phyloP scores from a whole-genome alignment of 2,113 vertebrate genomes.

The Pontoporia blainvillei region DNA sequence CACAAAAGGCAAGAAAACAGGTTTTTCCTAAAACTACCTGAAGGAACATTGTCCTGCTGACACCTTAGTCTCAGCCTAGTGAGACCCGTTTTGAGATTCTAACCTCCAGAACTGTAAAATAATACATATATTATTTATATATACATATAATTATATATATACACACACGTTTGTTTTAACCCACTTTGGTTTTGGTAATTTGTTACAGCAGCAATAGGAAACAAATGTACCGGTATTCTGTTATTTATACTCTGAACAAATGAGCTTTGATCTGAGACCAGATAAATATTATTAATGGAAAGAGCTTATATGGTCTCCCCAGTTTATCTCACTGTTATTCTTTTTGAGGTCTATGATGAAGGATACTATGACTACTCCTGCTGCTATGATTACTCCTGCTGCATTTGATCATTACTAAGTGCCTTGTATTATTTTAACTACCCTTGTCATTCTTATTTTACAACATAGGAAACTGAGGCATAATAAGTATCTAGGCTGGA shows the following conservation, averaged over 20 bases:
- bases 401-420: not conserved
- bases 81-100: not conserved
- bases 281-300: not conserved
- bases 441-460: not conserved
- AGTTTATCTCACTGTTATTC: not conserved
- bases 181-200: not conserved
- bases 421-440: not conserved
- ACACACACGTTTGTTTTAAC: not conserved
- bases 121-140: too few relatives aligned
- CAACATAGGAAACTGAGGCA: not conserved
- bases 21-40: not conserved
- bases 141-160: too few relatives aligned
- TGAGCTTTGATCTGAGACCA: not conserved
- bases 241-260: not conserved
- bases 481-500: not conserved
- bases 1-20: not conserved
- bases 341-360: not conserved
- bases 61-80: not conserved
- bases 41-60: not conserved
- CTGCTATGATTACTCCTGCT: too few relatives aligned
- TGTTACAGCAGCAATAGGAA: not conserved
- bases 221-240: not conserved
- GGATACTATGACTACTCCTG: not conserved
- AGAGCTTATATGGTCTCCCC: not conserved
- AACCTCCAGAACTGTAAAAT: not conserved